Percentiles rank a stretch among this genome's conserved stretches.
Conservation (phyloP, 2,113 vertebrate species). For the Thalassarche chlororhynchos region DNA sequence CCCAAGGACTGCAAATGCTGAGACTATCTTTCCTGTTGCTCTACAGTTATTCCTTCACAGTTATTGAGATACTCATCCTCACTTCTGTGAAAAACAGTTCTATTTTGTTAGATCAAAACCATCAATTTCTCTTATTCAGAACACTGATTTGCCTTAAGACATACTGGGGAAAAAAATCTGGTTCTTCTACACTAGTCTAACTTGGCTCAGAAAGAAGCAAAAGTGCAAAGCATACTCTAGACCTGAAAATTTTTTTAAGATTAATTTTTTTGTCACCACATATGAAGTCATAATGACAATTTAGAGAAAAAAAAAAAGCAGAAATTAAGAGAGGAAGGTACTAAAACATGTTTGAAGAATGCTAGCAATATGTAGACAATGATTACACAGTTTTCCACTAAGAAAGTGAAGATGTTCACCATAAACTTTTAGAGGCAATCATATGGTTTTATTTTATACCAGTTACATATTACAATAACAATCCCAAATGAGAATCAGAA, state of each 20-base stretch:
- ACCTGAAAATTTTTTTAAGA: neutral
- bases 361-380: neutral
- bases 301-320: neutral
- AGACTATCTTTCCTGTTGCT: slow-evolving; percentile 38
- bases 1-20: slow-evolving; percentile 12
- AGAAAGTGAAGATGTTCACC: neutral
- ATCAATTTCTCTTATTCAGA: slow-evolving; percentile 20
- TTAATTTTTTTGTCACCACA: neutral
- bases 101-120: slow-evolving; percentile 21
- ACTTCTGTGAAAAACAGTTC: neutral
- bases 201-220: neutral
- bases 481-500: neutral
- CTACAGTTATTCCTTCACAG: slow-evolving; percentile 7
- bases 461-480: neutral
- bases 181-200: neutral
- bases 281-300: neutral
- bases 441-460: neutral
- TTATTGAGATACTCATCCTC: neutral
- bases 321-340: neutral
- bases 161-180: neutral
- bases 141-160: slow-evolving; percentile 4
- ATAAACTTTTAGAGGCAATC: neutral
- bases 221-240: neutral
- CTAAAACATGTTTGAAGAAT: neutral
- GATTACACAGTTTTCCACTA: neutral